Evolutionary conservation across 2,888 invertebrate species (phyloP).

Genomic region (Thecophora atra): DNA sequence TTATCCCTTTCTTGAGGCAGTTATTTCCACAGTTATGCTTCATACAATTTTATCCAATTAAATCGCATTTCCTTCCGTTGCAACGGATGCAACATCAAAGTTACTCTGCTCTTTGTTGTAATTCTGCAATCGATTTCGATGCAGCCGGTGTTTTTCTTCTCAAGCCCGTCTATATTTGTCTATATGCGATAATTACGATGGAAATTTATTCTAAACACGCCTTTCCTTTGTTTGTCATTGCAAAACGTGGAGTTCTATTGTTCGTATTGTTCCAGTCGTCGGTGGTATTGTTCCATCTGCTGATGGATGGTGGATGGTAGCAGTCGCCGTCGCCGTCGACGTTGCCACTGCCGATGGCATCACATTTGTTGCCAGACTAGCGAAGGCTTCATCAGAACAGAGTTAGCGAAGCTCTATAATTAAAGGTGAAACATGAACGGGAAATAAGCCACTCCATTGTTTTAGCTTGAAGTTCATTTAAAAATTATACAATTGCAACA

Average conservation of each 20-base stretch:
- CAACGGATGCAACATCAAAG: not conserved
- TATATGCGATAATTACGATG: conserved; percentile 26
- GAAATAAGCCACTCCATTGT: conserved; percentile 18
- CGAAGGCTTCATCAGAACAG: not conserved
- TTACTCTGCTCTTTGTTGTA: not conserved
- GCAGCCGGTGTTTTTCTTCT: not conserved
- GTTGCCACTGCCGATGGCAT: conserved; percentile 4
- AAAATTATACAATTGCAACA: not conserved
- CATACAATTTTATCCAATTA: not conserved
- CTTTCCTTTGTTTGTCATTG: conserved; percentile 25
- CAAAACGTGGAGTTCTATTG: not conserved
- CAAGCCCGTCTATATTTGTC: not conserved
- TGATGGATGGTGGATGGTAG: conserved; percentile 1
- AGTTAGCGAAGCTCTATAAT: not conserved
- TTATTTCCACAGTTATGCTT: not conserved
- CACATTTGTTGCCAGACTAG: conserved; percentile 26
- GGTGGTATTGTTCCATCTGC: not conserved
- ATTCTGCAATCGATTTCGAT: not conserved
- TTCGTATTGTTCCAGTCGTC: not conserved
- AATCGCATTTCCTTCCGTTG: not conserved
- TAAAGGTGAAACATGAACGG: not conserved
- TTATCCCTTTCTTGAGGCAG: too few species aligned
- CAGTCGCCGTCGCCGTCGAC: conserved; percentile 11
- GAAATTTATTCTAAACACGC: conserved; percentile 35
- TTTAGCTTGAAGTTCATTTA: not conserved